Base-by-base conservation (phyloP, 2,888 invertebrate species). In the Lucinisca nassula region DNA sequence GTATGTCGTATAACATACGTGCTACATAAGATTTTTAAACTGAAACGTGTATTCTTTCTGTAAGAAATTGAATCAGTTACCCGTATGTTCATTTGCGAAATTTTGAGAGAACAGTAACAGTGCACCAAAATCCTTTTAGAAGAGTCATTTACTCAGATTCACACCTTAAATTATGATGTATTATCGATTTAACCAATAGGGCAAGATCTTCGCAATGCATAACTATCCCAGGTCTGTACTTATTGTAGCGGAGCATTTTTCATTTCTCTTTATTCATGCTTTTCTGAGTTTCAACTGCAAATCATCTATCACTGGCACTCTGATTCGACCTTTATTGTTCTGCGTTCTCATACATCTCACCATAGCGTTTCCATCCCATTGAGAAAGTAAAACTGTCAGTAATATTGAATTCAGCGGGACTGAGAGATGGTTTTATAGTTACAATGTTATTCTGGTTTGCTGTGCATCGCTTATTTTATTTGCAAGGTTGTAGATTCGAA, bases 341-440 rank as follows among this genome's bases (percentile, higher is more conserved):
- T 27, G 27, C 6, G 30, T 6, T 4, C 3, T 27, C 6, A 4
- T 61, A 61, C 17, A 24, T 35, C 67, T 32, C 21, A 0, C 17
- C 27, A 32, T 67, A 30, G 1, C 8, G 21, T 35, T 67, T 35
- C 35, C 30, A 17, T 12, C 32, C 67, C 8, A 35, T 67, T 17
- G 35, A 67, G 21, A 35, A 35, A 67, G 32, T 14, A 21, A 12
- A 67, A 67, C 32, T 35, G n/a, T 37, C 51, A 74, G 78, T 87
- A 77, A 81, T 72, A 32, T 61, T 76, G 49, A 79, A 40, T 79
- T 30, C 75, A 40, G 45, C 32, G 77, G 72, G 79, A 76, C 83
- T 74, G 76, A 88, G 80, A 83, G 80, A 85, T 78, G 67, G 76
- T 70, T 88, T 88, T 88, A 88, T 88, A 83, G 80, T 79, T 77